Evolutionary conservation across 2,113 vertebrate genomes (phyloP), one percentile per base, ranked within the genome.

Genomic region (Neoarius graeffei): DNA sequence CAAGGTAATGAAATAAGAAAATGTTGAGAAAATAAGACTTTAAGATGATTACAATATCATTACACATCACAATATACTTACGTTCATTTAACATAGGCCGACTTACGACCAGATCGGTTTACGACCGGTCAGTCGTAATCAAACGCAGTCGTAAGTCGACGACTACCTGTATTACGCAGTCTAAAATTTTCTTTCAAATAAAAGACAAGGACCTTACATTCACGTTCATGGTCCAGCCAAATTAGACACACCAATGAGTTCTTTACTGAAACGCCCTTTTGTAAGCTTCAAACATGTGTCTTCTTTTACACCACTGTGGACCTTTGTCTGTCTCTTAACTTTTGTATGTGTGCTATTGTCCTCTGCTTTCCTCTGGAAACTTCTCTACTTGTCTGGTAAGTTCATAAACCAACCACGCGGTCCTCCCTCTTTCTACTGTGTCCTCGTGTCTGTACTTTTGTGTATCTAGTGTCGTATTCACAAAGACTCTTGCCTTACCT

Each of bases 361-460:
- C 82, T 93, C 85, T 92, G 94, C 95, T 93, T 88, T 94, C 93
- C 92, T 94, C 88, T 93, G 95, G 95, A 94, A 88, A 83, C 90
- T 91, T 83, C n/a, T 93, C 88, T 91, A 66, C 91, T 84, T 91
- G 19, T 90, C 87, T 90, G 95, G 95, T 96, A 94, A 96, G 95
- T 96, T 84, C 67, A 91, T 48, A 27, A 88, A 42, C 50, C 19
- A 85, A n/a, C 27, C 42, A 13, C 66, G 42, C 23, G 54, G 59
- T 17, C 80, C 67, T 85, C 60, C 64, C 71, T 91, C 27, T 25
- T 87, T 91, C 83, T 92, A 56, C 67, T 87, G 14, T 80, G 27
- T 88, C 57, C 23, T 23, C 81, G 20, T 62, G 27, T 76, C 5
- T 30, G 48, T 35, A 56, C 42, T 60, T 84, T 15, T 42, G 23